A percentile compares a stretch with the other conserved stretches of the same genome.
Evolutionary conservation across 2,888 invertebrate genomes (phyloP).

Genomic region (Dysmachus trigonus): DNA sequence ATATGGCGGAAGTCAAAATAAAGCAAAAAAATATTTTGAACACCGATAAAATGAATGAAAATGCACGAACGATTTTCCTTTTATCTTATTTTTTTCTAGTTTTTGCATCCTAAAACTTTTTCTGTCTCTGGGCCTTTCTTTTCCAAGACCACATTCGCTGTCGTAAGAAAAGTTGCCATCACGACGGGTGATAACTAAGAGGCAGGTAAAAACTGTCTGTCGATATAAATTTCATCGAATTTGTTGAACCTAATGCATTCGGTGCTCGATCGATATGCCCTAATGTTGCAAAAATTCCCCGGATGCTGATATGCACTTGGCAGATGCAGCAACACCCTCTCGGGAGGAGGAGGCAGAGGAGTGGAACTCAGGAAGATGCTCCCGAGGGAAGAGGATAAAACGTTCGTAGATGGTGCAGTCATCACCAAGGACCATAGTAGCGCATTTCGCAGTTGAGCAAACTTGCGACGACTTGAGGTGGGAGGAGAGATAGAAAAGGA

Average conservation of each 20-base stretch:
- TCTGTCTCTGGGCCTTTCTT: neutral
- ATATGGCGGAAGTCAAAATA: neutral
- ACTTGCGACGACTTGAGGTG: neutral
- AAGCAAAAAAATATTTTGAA: neutral
- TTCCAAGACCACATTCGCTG: neutral
- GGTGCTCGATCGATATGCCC: conserved; percentile 13
- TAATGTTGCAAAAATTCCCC: conserved; percentile 13
- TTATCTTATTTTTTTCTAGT: neutral
- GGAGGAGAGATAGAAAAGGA: neutral
- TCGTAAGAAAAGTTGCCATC: neutral
- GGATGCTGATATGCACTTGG: conserved; percentile 4
- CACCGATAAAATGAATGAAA: neutral
- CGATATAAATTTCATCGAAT: conserved; percentile 22
- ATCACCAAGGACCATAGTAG: neutral
- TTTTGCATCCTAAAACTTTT: neutral
- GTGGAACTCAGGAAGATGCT: neutral
- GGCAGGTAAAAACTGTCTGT: neutral
- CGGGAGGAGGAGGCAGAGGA: neutral
- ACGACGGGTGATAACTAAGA: neutral
- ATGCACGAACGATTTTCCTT: neutral
- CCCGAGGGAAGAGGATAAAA: neutral
- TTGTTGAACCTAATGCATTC: conserved; percentile 16
- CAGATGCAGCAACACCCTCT: neutral
- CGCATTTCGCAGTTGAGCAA: neutral
- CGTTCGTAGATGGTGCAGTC: neutral